These are phyloP conservation scores for Drosophila paramelanica DNA, from an alignment of 2,888 invertebrate genomes.

Conservation along the genomic window DNA sequence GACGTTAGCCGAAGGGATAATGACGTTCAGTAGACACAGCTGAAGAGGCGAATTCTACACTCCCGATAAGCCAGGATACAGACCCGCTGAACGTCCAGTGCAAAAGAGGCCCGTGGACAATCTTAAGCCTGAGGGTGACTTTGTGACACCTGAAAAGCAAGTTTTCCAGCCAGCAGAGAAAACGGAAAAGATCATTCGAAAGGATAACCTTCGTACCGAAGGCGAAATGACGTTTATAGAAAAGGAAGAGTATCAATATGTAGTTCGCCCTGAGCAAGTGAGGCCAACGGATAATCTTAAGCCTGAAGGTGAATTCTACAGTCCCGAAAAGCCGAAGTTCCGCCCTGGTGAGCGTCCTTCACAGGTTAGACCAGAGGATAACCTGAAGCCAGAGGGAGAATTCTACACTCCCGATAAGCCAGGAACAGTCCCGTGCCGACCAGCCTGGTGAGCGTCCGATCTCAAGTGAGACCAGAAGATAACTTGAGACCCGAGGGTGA, in stretches of 20 bases:
- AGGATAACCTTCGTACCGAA: constrained; percentile 86
- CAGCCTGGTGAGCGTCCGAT: constrained; percentile 68
- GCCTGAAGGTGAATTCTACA: constrained; percentile 85
- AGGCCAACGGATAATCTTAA: constrained; percentile 85
- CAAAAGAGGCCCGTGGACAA: constrained; percentile 86
- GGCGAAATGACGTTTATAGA: constrained; percentile 82
- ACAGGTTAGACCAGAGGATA: constrained; percentile 39
- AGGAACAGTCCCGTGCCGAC: accelerated
- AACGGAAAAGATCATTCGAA: constrained; percentile 83
- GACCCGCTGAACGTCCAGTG: constrained; percentile 84
- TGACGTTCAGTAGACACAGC: too few relatives aligned
- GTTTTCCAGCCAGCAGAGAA: constrained; percentile 84
- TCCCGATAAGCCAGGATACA: constrained; percentile 84
- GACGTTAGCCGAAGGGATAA: too few relatives aligned
- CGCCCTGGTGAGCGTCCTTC: constrained; percentile 20
- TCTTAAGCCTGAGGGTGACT: constrained; percentile 86
- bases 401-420: constrained; percentile 3
- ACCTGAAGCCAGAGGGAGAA: constrained; percentile 72
- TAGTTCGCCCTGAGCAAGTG: constrained; percentile 84
- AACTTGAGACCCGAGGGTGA: constrained; percentile 88
- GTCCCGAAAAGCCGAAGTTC: constrained; percentile 61
- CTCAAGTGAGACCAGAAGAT: constrained; percentile 81
- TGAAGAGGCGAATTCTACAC: constrained; percentile 85
- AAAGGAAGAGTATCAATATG: constrained; percentile 82
- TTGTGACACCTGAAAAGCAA: neutral